Evolutionary conservation across 1,140 invertebrate genomes (phyloP).

Genomic region (Acromyrmex echinatior): DNA sequence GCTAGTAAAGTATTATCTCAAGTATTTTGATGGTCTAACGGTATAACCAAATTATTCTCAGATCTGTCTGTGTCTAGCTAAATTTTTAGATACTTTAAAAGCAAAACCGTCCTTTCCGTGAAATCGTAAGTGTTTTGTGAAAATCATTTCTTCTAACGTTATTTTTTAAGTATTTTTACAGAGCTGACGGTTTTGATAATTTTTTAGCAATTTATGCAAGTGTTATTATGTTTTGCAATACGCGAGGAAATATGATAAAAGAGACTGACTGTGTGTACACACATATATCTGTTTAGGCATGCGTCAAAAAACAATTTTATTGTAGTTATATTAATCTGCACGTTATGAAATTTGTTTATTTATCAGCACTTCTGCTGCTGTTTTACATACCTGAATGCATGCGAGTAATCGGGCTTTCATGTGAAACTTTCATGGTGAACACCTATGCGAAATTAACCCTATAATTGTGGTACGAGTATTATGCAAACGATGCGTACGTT

Average conservation of each 20-base stretch:
- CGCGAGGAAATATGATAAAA: not conserved
- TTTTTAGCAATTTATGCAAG: not conserved
- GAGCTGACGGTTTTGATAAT: not conserved
- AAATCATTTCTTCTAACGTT: not conserved
- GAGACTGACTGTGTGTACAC: not conserved
- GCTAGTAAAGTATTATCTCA: no score
- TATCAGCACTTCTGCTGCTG: constrained; percentile 15
- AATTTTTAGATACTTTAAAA: no score
- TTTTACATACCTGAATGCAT: not conserved
- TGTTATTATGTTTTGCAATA: not conserved
- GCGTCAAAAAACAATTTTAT: constrained; percentile 6
- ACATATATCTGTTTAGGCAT: not conserved
- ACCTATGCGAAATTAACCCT: constrained; percentile 58
- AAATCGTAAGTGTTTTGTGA: no score
- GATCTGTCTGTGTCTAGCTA: no score
- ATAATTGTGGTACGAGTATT: constrained; percentile 52
- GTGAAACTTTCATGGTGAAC: constrained; percentile 27
- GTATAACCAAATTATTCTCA: no score
- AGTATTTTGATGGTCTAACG: no score
- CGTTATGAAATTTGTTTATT: constrained; percentile 44
- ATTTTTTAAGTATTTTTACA: not conserved
- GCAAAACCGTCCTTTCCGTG: no score
- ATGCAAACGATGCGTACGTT: constrained; percentile 52
- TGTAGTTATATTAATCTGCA: constrained; percentile 32
- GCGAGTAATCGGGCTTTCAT: constrained; percentile 26